phyloP scores from a whole-genome alignment of 1,140 invertebrate species.

The Oreohelix idahoensis region DNA sequence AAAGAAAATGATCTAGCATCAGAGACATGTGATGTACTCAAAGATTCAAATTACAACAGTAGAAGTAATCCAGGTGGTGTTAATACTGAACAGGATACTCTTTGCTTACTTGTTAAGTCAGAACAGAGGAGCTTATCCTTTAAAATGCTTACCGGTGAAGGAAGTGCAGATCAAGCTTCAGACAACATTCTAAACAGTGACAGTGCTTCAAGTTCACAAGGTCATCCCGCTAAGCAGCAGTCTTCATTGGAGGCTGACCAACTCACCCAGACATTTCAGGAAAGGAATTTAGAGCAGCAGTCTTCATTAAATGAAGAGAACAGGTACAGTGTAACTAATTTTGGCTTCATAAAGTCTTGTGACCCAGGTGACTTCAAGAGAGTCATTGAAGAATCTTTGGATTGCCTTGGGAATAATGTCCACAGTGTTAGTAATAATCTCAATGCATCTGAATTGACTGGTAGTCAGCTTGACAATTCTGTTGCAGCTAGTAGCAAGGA shows the following conservation, averaged over 20 bases:
- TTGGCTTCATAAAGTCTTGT: background rate
- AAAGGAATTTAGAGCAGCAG: background rate
- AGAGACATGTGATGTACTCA: background rate
- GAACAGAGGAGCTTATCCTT: background rate
- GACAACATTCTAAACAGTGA: background rate
- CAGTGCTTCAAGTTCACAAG: background rate
- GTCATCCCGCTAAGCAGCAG: background rate
- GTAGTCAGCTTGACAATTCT: background rate
- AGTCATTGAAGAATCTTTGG: background rate
- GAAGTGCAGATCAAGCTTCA: background rate
- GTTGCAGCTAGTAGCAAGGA: background rate
- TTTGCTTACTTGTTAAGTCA: background rate
- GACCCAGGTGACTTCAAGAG: background rate
- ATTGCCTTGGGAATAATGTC: background rate
- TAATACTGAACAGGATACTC: background rate
- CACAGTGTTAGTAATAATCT: background rate
- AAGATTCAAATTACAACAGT: background rate
- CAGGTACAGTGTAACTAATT: background rate
- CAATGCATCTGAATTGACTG: background rate
- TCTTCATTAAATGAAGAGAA: background rate
- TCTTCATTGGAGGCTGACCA: background rate
- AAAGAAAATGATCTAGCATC: background rate
- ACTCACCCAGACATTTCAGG: background rate
- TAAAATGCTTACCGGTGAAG: background rate
- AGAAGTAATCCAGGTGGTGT: background rate